Evolutionary conservation across 53 echinoderm and acorn worm genomes (phyloP), one percentile per base, ranked within the genome.

Genomic region (Henricia sp.): DNA sequence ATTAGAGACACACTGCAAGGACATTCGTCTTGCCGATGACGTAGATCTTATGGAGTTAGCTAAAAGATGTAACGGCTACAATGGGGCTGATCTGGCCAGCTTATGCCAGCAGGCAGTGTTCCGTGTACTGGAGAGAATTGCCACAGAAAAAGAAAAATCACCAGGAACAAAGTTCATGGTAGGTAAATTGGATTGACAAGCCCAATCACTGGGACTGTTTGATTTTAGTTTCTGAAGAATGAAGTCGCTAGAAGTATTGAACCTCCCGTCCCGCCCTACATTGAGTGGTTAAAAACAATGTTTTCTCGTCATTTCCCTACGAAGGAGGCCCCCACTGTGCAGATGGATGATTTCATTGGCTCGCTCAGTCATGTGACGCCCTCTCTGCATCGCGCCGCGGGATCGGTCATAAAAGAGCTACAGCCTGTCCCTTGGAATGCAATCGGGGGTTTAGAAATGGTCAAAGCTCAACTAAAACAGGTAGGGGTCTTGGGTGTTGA

Each of bases 31-130:
- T 3, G 42, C 76, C 12, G 43, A 54, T 16, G 71, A 78, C 21
- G 85, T 90, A 9, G 50, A 77, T 37, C 68, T 78, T 1, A 36
- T 43, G 5, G 50, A 68, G 43, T 60, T 90, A 25, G 90, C 90
- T 14, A 52, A 78, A 56, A 51, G 25, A 3, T 85, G 85, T 52
- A 77, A 78, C 34, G 90, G 90, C 16, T 90, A 39, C 71, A 84
- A 36, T 16, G 90, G 90, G 24, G 90, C 90, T 23, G 90, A 90
- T 50, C n/a, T 90, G 36, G 77, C 90, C 17, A 74, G 42, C 16
- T 68, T 90, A 0, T 90, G 90, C 51, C 58, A 85, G 46, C 85
- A 90, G 76, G 90, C 90, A 19, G 68, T 70, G 1, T 85, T 90
- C 38, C 36, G 19, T 2, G 85, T 80, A 6, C 38, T 90, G 33